Evolutionary conservation across 2,113 vertebrate species (phyloP).

Genomic region (Sinocyclocheilus maitianheensis): DNA sequence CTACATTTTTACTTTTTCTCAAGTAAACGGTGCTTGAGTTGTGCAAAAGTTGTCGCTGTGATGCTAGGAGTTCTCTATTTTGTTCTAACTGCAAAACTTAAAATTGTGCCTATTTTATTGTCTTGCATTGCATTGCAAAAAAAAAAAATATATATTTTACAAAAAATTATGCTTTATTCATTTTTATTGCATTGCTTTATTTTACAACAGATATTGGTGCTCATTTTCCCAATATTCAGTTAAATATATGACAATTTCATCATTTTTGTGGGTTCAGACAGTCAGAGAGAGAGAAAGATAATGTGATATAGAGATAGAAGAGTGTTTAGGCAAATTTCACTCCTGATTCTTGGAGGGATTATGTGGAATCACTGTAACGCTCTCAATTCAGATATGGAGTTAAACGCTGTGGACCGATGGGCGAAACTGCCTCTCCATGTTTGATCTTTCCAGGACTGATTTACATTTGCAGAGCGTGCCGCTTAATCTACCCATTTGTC

Average conservation of each 20-base stretch:
- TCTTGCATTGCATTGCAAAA: too few relatives aligned
- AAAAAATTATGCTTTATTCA: too few relatives aligned
- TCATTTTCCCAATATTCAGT: not conserved
- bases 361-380: conserved; percentile 61
- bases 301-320: conserved; percentile 47
- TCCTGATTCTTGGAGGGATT: conserved; percentile 66
- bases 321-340: conserved; percentile 50
- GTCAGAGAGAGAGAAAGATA: conserved; percentile 33
- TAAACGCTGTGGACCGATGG: conserved; percentile 63
- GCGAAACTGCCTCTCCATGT: conserved; percentile 67
- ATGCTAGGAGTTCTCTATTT: not conserved
- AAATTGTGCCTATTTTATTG: too few relatives aligned
- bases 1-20: not conserved
- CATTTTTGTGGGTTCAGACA: not conserved
- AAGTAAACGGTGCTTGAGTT: not conserved
- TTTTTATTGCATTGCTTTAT: too few relatives aligned
- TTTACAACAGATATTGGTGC: too few relatives aligned
- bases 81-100: too few relatives aligned
- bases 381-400: conserved; percentile 68
- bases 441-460: conserved; percentile 73
- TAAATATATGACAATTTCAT: not conserved
- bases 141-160: too few relatives aligned
- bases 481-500: conserved; percentile 71
- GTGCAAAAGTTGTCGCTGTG: not conserved
- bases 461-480: conserved; percentile 68